These are phyloP conservation scores for Xanthia togata DNA, from an alignment of 2,888 invertebrate species.

Conservation along the genomic window DNA sequence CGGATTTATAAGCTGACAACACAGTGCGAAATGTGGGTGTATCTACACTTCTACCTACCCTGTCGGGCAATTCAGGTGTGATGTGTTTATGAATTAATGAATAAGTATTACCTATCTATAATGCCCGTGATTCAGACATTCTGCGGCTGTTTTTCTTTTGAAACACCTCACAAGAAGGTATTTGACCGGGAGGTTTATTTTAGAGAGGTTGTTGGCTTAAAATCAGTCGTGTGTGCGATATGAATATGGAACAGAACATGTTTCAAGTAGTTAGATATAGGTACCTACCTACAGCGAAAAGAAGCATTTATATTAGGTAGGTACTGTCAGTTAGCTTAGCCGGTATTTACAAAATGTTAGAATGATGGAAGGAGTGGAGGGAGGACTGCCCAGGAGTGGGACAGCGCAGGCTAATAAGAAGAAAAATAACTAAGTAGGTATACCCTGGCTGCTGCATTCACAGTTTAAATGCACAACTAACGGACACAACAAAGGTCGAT, in stretches of 20 bases:
- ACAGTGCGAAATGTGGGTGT: too few species aligned
- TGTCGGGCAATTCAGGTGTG: background rate
- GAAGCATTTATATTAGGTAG: background rate
- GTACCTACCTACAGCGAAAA: background rate
- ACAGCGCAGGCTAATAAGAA: background rate
- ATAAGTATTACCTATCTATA: too few species aligned
- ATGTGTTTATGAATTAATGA: background rate
- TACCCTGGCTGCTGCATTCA: background rate
- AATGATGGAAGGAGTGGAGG: too few species aligned
- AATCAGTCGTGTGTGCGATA: constrained; percentile 66
- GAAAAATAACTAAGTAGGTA: background rate
- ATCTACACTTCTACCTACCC: too few species aligned
- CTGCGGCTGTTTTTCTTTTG: constrained; percentile 39
- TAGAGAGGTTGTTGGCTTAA: constrained; percentile 65
- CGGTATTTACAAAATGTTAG: background rate
- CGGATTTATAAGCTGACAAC: background rate
- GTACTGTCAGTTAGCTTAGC: background rate
- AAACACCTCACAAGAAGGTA: constrained; percentile 49
- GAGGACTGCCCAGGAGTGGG: background rate
- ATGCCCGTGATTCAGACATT: too few species aligned
- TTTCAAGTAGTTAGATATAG: background rate
- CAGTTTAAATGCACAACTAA: background rate
- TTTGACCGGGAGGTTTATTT: constrained; percentile 67
- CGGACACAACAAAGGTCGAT: constrained; percentile 7
- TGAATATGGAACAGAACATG: constrained; percentile 38